phyloP scores from a whole-genome alignment of 2,888 invertebrate genomes.

The Nomada hirtipes region DNA sequence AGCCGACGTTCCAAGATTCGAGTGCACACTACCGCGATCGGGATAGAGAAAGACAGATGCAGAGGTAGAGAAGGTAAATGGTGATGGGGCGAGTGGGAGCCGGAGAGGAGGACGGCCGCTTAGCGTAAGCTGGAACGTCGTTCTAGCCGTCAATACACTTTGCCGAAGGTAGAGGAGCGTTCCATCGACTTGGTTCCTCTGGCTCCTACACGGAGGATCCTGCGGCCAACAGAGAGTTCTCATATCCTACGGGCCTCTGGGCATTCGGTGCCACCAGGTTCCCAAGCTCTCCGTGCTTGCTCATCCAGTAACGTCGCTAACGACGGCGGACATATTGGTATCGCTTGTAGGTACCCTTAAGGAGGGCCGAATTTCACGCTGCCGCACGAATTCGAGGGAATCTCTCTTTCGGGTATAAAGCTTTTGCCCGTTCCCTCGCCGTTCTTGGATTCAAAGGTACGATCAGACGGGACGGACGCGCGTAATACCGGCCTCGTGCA shows the following conservation, averaged over 20 bases:
- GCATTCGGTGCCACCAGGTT: slow-evolving; percentile 67
- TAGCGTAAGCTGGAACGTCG: slow-evolving; percentile 66
- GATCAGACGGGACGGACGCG: slow-evolving; percentile 32
- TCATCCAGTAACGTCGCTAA: slow-evolving; percentile 73
- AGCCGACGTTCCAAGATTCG: slow-evolving; percentile 60
- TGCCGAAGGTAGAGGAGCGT: slow-evolving; percentile 75
- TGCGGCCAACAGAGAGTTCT: slow-evolving; percentile 71
- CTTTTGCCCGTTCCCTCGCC: slow-evolving; percentile 25
- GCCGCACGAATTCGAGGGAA: slow-evolving; percentile 62
- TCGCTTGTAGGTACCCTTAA: slow-evolving; percentile 66
- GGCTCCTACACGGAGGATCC: slow-evolving; percentile 71
- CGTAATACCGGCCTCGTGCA: slow-evolving; percentile 25
- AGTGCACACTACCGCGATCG: slow-evolving; percentile 37
- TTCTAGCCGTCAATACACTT: slow-evolving; percentile 77
- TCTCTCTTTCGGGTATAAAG: slow-evolving; percentile 48
- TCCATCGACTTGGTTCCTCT: slow-evolving; percentile 70
- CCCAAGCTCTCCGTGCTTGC: slow-evolving; percentile 63
- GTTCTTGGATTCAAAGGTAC: slow-evolving; percentile 54
- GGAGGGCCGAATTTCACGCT: slow-evolving; percentile 60
- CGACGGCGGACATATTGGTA: slow-evolving; percentile 74
- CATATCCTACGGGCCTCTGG: slow-evolving; percentile 78
- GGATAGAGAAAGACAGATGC: background rate
- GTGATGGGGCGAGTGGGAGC: background rate
- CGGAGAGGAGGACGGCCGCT: slow-evolving; percentile 52
- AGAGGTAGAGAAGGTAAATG: background rate